Evolutionary conservation across 37 sponge, comb jelly and placozoan species (phyloP).

Genomic region (Aplysina aerophoba): DNA sequence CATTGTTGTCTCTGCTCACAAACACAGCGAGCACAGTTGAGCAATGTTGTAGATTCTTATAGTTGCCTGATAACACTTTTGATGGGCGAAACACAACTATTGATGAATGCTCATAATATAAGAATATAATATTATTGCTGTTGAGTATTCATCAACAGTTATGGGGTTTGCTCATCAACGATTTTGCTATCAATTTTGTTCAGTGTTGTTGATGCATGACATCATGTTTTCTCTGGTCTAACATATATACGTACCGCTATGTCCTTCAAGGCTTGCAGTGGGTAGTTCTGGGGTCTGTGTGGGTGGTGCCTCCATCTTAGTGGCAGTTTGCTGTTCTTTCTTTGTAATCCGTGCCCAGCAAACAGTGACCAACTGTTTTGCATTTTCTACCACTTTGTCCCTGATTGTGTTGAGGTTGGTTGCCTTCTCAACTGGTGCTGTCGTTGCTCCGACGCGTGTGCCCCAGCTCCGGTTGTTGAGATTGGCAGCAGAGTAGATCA

Average conservation of each 20-base stretch:
- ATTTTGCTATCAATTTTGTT: too few relatives aligned
- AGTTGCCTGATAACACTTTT: too few relatives aligned
- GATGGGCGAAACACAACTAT: too few relatives aligned
- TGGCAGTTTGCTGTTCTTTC: not conserved
- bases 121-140: too few relatives aligned
- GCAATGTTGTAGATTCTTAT: too few relatives aligned
- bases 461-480: constrained; percentile 86
- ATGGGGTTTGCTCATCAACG: too few relatives aligned
- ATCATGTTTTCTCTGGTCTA: too few relatives aligned
- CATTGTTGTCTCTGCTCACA: not conserved
- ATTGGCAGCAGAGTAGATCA: constrained; percentile 89
- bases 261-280: not conserved
- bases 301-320: not conserved
- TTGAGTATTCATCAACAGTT: too few relatives aligned
- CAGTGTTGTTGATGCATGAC: too few relatives aligned
- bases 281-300: not conserved
- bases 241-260: too few relatives aligned
- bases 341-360: not conserved
- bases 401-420: not conserved
- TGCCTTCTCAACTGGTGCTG: not conserved
- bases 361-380: not conserved
- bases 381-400: not conserved
- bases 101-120: too few relatives aligned
- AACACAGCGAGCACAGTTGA: too few relatives aligned
- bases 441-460: constrained; percentile 59